Evolutionary conservation across 2,113 vertebrate genomes (phyloP).

Genomic region (Heteronetta atricapilla): DNA sequence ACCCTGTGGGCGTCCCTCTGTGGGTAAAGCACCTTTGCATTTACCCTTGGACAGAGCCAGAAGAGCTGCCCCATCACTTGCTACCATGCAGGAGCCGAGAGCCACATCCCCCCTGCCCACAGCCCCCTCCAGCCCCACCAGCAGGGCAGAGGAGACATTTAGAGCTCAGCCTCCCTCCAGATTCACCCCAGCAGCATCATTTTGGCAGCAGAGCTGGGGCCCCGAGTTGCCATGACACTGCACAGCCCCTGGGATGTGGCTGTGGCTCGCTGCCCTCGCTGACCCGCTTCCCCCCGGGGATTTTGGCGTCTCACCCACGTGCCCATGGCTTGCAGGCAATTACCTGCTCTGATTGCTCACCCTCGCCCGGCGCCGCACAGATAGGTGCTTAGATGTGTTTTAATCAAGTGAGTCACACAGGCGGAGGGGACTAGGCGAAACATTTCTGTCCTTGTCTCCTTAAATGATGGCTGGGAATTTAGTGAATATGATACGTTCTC

Average conservation of each 20-base stretch:
- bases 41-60: not conserved
- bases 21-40: accelerated
- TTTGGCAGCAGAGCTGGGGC: not conserved
- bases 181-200: not conserved
- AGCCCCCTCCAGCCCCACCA: not conserved
- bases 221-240: not conserved
- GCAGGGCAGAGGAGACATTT: not conserved
- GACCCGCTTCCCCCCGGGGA: not conserved
- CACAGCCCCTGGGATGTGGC: not conserved
- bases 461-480: not conserved
- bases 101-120: not conserved
- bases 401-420: constrained; percentile 6
- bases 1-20: not conserved
- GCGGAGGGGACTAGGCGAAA: not conserved
- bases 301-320: not conserved
- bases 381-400: not conserved
- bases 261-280: not conserved
- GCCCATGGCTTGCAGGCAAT: not conserved
- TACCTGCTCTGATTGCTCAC: constrained; percentile 37
- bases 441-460: not conserved
- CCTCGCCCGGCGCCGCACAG: not conserved
- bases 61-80: accelerated
- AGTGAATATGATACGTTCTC: accelerated
- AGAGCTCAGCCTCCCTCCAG: not conserved
- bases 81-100: accelerated